Evolutionary conservation across 2,888 invertebrate species (phyloP).

Genomic region (Antheraea yamamai): DNA sequence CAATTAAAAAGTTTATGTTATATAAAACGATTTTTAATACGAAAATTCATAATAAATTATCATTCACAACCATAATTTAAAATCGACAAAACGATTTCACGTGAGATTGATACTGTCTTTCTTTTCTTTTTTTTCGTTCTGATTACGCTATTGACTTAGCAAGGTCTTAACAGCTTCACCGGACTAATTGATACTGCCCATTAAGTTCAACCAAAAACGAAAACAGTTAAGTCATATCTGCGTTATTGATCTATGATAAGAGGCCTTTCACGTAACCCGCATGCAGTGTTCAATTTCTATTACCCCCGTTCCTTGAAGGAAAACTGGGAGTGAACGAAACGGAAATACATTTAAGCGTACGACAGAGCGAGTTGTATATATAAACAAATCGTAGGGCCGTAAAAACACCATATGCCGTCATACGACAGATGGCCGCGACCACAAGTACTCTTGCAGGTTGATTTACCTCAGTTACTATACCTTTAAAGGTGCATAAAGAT

Average conservation of each 20-base stretch:
- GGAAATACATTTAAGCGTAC: conserved; percentile 20
- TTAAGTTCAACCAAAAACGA: conserved; percentile 1
- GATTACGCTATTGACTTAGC: too few species aligned
- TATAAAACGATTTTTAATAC: too few species aligned
- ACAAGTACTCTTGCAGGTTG: conserved; percentile 55
- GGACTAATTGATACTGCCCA: not conserved
- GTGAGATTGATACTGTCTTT: not conserved
- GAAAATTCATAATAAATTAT: too few species aligned
- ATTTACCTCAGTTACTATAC: conserved; percentile 19
- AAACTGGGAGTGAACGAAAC: conserved; percentile 58
- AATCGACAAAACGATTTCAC: not conserved
- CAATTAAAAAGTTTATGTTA: too few species aligned
- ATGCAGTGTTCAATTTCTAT: conserved; percentile 78
- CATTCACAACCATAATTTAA: too few species aligned
- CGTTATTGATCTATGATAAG: conserved; percentile 53
- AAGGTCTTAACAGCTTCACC: too few species aligned
- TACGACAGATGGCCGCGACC: conserved; percentile 72
- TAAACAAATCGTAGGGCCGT: conserved; percentile 75
- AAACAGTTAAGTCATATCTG: conserved; percentile 16
- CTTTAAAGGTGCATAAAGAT: conserved; percentile 4
- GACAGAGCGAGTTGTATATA: conserved; percentile 51
- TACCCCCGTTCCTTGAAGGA: conserved; percentile 71
- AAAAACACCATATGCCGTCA: conserved; percentile 73
- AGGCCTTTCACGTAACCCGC: conserved; percentile 78
- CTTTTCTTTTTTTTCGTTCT: too few species aligned